Evolutionary conservation across 2,888 invertebrate genomes (phyloP).

Genomic region (Coecobrya sp.): DNA sequence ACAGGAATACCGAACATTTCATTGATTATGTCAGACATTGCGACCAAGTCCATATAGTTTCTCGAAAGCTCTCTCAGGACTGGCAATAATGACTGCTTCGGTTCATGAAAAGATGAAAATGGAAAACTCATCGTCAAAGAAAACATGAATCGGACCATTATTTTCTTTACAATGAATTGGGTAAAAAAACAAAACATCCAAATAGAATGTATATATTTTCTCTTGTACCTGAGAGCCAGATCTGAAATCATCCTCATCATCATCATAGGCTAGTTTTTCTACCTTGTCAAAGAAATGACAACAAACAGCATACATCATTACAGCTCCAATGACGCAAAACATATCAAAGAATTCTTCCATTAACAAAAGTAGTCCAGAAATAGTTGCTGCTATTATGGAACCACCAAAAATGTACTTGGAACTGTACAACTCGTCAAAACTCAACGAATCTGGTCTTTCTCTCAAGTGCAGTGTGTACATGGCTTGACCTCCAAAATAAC

Average conservation of each 20-base stretch:
- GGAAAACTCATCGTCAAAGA: neutral
- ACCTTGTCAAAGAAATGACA: slow-evolving; percentile 50
- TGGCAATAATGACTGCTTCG: neutral
- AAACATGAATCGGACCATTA: neutral
- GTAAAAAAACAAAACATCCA: neutral
- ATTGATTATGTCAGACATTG: slow-evolving; percentile 27
- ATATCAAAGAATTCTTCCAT: slow-evolving; percentile 47
- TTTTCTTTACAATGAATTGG: neutral
- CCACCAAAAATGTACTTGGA: neutral
- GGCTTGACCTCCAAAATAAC: neutral
- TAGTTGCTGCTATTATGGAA: neutral
- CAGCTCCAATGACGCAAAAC: slow-evolving; percentile 57
- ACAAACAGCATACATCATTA: slow-evolving; percentile 54
- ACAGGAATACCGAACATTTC: slow-evolving; percentile 34
- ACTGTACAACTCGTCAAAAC: neutral
- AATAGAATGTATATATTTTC: neutral
- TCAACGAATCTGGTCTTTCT: neutral
- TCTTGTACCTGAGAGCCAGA: neutral
- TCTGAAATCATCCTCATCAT: neutral
- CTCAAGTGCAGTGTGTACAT: neutral
- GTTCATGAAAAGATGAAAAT: neutral
- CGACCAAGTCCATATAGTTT: slow-evolving; percentile 25
- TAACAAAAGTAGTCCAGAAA: neutral
- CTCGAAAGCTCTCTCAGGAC: neutral
- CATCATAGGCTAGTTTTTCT: neutral